phyloP scores from a whole-genome alignment of 92 coral and sea anemone species.

The Porites evermanni region DNA sequence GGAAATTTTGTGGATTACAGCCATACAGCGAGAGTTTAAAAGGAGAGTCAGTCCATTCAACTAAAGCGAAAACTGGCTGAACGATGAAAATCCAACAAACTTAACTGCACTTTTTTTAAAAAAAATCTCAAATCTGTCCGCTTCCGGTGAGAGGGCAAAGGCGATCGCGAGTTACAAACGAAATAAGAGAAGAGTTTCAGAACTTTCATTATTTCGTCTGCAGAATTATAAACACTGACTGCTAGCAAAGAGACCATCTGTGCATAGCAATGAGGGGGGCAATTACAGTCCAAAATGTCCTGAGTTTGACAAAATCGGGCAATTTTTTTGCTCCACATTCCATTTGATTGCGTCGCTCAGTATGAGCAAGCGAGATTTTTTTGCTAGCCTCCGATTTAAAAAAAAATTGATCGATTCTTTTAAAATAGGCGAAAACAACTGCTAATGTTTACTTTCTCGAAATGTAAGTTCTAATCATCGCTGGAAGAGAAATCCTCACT shows the following conservation, averaged over 20 bases:
- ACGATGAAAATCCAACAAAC: neutral
- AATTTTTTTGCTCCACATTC: neutral
- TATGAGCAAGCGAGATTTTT: neutral
- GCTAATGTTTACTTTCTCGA: slow-evolving; percentile 64
- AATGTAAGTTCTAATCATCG: slow-evolving; percentile 61
- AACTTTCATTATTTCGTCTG: neutral
- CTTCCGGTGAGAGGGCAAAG: neutral
- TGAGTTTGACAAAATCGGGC: slow-evolving; percentile 14
- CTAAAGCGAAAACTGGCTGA: neutral
- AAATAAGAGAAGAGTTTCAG: slow-evolving; percentile 24
- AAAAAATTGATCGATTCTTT: slow-evolving; percentile 31
- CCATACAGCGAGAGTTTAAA: neutral
- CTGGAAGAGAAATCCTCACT: slow-evolving; percentile 15
- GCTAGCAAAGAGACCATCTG: slow-evolving; percentile 59
- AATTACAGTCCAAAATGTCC: slow-evolving; percentile 37
- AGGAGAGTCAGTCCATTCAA: neutral
- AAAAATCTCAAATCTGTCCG: neutral
- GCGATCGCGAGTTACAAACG: slow-evolving; percentile 3
- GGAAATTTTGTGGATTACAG: no score
- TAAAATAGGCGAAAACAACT: slow-evolving; percentile 45
- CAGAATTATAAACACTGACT: slow-evolving; percentile 1
- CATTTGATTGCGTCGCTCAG: neutral
- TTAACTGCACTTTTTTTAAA: neutral
- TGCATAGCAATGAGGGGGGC: slow-evolving; percentile 46
- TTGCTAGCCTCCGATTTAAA: neutral